Base-by-base conservation (phyloP, 2,113 vertebrate species). In the Taurulus bubalis region DNA sequence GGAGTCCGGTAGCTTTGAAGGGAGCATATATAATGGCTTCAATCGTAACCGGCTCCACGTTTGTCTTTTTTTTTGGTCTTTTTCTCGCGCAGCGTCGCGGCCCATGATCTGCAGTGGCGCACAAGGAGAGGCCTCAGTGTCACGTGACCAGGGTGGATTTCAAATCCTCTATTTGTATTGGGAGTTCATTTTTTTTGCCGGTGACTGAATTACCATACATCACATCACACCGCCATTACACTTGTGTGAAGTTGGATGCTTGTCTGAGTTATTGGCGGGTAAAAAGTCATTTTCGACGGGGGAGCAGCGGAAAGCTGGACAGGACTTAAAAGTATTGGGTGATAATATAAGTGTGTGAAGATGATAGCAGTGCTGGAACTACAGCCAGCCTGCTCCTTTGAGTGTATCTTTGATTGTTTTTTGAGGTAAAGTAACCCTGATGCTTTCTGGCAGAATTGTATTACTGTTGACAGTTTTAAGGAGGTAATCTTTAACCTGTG, bases 401-500 rank as follows among this genome's bases (percentile, higher is more conserved):
- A 63, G 26, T 47, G 58, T 47, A n/a, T 24, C 28, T 68, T 62
- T 69, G 53, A 63, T 78, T 68, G 60, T 14, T 58, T 63, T 66
- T 40, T 9, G 1, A 60, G 20, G 6, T 28, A 56, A 40, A 42
- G 30, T 40, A 53, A 66, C 40, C 60, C 68, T 70, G 32, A 66
- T 77, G 32, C 16, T 64, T 79, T 55, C 38, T 77, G 74, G 40
- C 38, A 59, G 60, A 18, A 55, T 47, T 38, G 32, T 64, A 45
- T 73, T 58, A 47, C 47, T 2, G 38, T 28, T 63, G 63, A 67
- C 47, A 63, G 56, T 75, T 75, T 79, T 65, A 71, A 80, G 76
- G 53, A 76, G 67, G 42, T 66, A 76, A 80, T 80, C 34, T 77
- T 85, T 73, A 77, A 81, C 68, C 73, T 72, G 45, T 73, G 36